Base-by-base conservation (phyloP, 2,797 vertebrate species). In the Xyrichtys novacula region DNA sequence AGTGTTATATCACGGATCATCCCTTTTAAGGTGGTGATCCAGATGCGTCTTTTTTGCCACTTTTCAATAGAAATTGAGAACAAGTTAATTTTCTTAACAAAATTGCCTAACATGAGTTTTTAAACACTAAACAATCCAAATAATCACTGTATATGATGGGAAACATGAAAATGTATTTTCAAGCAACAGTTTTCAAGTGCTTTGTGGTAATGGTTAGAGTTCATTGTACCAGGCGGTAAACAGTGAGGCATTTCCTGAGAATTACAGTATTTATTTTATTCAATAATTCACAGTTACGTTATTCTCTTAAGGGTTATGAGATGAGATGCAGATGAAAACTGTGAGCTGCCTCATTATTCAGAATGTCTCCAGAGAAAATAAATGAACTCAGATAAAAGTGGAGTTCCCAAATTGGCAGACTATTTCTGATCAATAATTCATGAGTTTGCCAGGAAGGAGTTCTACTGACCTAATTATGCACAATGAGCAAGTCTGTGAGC, bases 381-480 rank as follows among this genome's bases (percentile, higher is more conserved):
- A 68, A 72, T 73, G 23, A 83, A 80, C 38, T 65, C 58, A 14
- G 58, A 7, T 57, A 38, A 68, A 71, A 70, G 65, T 20, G 46
- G 20, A 71, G 58, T 63, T 76, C 61, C 54, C 61, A 62, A 70
- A 73, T 44, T 84, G 76, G 68, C 84, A 81, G 79, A 83, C 74
- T 59, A 10, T 17, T 36, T 22, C 49, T 10, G 55, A 84, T 89
- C 78, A 87, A 89, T 89, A 80, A 89, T 88, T 89, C 68, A 92
- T 73, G 68, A 73, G 59, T 80, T 77, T 85, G 55, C 60, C 75
- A 73, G 79, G 40, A 72, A 78, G 79, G 69, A 78, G 80, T 69
- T 72, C 75, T 46, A 74, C 70, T 87, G 87, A 89, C 89, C 88
- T 83, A 76, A 86, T 86, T 88, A 80, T 43, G n/a, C 63, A 50